phyloP scores from a whole-genome alignment of 2,888 invertebrate species.

The Junonia oenone region DNA sequence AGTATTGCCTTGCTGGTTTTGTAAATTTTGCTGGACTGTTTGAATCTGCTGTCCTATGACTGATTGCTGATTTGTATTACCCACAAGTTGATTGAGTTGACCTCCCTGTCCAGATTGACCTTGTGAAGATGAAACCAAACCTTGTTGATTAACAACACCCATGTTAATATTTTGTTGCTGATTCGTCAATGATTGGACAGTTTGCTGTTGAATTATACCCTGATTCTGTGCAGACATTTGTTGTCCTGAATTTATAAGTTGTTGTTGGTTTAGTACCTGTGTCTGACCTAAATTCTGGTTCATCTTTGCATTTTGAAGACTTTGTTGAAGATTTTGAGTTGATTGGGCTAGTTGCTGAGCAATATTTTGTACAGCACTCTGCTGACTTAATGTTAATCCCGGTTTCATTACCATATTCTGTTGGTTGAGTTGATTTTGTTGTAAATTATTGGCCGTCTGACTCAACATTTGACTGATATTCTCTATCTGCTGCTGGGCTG shows the following conservation, averaged over 20 bases:
- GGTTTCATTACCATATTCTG: slow-evolving; percentile 71
- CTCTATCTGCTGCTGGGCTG: slow-evolving; percentile 82
- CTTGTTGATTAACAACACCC: slow-evolving; percentile 65
- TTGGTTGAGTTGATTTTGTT: slow-evolving; percentile 64
- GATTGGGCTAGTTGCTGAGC: slow-evolving; percentile 70
- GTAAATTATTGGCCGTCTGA: slow-evolving; percentile 70
- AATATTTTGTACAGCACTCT: slow-evolving; percentile 68
- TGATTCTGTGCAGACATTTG: slow-evolving; percentile 64
- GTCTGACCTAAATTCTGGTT: slow-evolving; percentile 63
- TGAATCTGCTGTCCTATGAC: slow-evolving; percentile 74
- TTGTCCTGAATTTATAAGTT: slow-evolving; percentile 72
- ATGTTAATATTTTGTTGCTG: slow-evolving; percentile 70
- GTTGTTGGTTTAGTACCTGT: slow-evolving; percentile 69
- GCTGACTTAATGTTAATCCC: slow-evolving; percentile 62
- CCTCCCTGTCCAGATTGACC: slow-evolving; percentile 56
- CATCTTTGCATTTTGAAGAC: slow-evolving; percentile 69
- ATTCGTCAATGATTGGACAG: slow-evolving; percentile 61
- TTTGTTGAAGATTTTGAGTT: slow-evolving; percentile 59
- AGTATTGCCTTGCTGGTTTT: slow-evolving; percentile 58
- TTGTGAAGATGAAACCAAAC: slow-evolving; percentile 61
- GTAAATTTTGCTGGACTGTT: slow-evolving; percentile 66
- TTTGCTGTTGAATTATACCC: slow-evolving; percentile 65
- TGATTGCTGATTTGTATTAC: slow-evolving; percentile 56
- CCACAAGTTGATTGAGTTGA: slow-evolving; percentile 69
- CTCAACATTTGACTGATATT: slow-evolving; percentile 80